These are phyloP conservation scores for Ferdinandea cuprea DNA, from an alignment of 2,888 invertebrate species.

Conservation along the genomic window DNA sequence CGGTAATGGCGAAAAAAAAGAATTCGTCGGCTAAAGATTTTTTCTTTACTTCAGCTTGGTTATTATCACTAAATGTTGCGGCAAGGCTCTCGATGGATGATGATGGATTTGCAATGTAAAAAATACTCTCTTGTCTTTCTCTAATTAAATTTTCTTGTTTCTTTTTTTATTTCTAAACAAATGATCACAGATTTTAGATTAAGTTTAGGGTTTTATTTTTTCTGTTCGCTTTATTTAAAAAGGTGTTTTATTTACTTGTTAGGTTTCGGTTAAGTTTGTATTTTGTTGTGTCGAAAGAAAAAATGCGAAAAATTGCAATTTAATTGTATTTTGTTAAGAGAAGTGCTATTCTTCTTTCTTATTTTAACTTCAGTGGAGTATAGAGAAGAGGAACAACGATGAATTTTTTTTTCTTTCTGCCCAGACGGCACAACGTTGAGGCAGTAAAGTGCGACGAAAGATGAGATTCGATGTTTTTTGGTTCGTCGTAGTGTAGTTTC, in stretches of 20 bases:
- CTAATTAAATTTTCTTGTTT: constrained; percentile 73
- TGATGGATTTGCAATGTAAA: constrained; percentile 73
- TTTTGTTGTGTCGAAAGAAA: constrained; percentile 70
- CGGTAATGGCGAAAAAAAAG: constrained; percentile 68
- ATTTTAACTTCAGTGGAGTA: constrained; percentile 71
- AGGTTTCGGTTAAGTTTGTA: constrained; percentile 52
- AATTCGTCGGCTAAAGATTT: constrained; percentile 70
- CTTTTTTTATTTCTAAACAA: constrained; percentile 75
- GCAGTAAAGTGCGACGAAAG: constrained; percentile 42
- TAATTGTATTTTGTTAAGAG: constrained; percentile 71
- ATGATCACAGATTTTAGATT: constrained; percentile 76
- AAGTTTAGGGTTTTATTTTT: constrained; percentile 64
- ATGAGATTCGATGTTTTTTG: constrained; percentile 61
- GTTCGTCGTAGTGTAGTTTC: background rate
- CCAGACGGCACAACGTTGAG: constrained; percentile 47
- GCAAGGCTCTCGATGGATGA: constrained; percentile 76
- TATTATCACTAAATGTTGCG: constrained; percentile 76
- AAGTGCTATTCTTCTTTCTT: constrained; percentile 73
- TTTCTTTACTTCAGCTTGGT: constrained; percentile 67
- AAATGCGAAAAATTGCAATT: constrained; percentile 75
- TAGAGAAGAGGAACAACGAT: constrained; percentile 72
- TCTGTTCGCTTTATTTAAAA: constrained; percentile 31
- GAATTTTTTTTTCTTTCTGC: constrained; percentile 66
- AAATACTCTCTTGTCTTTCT: constrained; percentile 73
- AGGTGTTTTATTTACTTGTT: constrained; percentile 52